Conservation (phyloP, 1,140 invertebrate genomes). For the Stegodyphus dumicola region DNA sequence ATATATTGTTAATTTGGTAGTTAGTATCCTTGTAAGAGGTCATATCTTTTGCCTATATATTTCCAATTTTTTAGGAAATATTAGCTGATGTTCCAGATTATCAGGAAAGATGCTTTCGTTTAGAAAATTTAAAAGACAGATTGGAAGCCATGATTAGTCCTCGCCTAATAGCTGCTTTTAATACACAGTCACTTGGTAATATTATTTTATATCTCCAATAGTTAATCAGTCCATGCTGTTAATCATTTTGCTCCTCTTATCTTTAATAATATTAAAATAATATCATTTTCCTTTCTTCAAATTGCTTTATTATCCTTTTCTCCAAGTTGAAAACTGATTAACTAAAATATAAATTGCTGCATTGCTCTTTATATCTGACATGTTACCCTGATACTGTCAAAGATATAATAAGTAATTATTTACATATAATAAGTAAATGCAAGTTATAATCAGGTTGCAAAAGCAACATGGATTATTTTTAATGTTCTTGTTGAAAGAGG, state of each 20-base stretch:
- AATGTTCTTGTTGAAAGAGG: no score
- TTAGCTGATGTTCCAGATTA: conserved; percentile 87
- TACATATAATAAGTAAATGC: no score
- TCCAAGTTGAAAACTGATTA: no score
- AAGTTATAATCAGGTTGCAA: no score
- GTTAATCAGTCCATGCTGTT: background rate
- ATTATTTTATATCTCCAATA: background rate
- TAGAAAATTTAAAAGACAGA: conserved; percentile 90
- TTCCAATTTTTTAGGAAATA: conserved; percentile 71
- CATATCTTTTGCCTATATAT: background rate
- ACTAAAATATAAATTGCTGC: no score
- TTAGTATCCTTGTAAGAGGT: background rate
- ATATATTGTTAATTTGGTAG: background rate
- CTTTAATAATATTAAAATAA: background rate
- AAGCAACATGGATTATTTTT: no score
- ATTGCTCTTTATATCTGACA: no score
- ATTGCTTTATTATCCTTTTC: no score
- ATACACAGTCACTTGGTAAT: conserved; percentile 76
- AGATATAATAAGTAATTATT: no score
- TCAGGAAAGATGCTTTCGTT: conserved; percentile 81
- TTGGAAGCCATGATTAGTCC: conserved; percentile 89
- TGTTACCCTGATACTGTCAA: no score
- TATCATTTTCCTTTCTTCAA: background rate
- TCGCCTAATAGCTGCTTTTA: conserved; percentile 85
- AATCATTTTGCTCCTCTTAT: no score